Evolutionary conservation across 2,797 vertebrate species (phyloP).

Genomic region (Vipera ursinii): DNA sequence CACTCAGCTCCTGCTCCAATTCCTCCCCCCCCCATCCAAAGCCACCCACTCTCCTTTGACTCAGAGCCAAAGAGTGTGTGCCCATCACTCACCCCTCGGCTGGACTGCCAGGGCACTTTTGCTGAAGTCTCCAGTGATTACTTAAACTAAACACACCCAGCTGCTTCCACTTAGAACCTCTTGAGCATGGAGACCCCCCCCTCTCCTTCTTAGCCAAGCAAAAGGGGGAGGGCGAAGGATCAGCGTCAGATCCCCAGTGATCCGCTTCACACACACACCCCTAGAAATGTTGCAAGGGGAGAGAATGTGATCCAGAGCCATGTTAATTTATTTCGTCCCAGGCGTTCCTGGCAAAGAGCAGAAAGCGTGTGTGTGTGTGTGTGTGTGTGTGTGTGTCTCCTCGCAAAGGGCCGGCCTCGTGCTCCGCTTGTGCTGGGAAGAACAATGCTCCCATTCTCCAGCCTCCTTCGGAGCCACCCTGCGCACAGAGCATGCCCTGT

Average conservation of each 20-base stretch:
- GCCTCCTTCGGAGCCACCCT: background rate
- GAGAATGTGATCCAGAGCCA: background rate
- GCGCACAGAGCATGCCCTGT: constrained; percentile 18
- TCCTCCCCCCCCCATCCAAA: background rate
- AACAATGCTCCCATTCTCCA: constrained; percentile 55
- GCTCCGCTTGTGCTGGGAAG: constrained; percentile 40
- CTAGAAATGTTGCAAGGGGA: background rate
- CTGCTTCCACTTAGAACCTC: background rate
- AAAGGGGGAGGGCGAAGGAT: background rate
- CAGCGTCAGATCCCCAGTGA: background rate
- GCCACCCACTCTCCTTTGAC: fast-evolving
- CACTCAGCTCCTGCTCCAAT: background rate
- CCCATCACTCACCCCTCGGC: background rate
- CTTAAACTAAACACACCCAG: background rate
- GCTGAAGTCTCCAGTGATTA: fast-evolving
- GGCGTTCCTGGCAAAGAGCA: background rate
- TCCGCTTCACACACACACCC: background rate
- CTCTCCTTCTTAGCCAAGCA: background rate
- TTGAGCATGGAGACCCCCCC: background rate
- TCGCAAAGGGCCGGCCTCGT: constrained; percentile 23
- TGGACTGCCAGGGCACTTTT: fast-evolving
- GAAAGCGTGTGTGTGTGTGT: background rate
- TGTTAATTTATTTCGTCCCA: background rate
- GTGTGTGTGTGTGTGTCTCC: background rate
- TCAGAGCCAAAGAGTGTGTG: background rate